Percentiles rank a stretch among this genome's conserved stretches.
Evolutionary conservation across 2,888 invertebrate genomes (phyloP).

Genomic region (Epirrhoe alternata): DNA sequence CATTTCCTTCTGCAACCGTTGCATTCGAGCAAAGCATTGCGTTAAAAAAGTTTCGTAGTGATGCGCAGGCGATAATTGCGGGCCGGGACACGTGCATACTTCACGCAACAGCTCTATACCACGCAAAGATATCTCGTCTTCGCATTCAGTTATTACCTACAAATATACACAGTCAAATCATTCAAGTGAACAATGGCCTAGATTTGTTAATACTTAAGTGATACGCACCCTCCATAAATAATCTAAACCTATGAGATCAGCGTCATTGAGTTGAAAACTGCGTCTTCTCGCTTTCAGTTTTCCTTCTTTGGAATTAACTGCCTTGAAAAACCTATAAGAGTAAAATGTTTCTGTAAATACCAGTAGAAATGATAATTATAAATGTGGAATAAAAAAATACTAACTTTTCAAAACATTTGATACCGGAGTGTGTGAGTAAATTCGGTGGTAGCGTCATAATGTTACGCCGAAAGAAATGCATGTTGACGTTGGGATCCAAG

Average conservation of each 20-base stretch:
- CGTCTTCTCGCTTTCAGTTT: slow-evolving; percentile 95
- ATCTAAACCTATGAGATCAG: slow-evolving; percentile 97
- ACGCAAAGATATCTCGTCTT: slow-evolving; percentile 96
- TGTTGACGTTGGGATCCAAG: slow-evolving; percentile 97
- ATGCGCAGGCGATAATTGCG: slow-evolving; percentile 91
- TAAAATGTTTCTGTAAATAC: slow-evolving; percentile 85
- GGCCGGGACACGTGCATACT: slow-evolving; percentile 97
- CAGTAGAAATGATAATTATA: not conserved
- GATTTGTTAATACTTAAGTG: not conserved
- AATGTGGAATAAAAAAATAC: slow-evolving; percentile 85
- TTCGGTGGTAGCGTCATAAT: slow-evolving; percentile 96
- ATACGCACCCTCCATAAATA: slow-evolving; percentile 95
- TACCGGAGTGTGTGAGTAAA: slow-evolving; percentile 96
- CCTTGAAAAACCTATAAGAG: slow-evolving; percentile 92
- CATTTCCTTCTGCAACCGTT: slow-evolving; percentile 94
- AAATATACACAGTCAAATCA: slow-evolving; percentile 6
- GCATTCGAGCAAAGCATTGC: slow-evolving; percentile 95
- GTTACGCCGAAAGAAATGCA: slow-evolving; percentile 98
- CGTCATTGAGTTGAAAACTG: slow-evolving; percentile 95
- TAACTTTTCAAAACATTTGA: slow-evolving; percentile 92
- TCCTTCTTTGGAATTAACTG: slow-evolving; percentile 97
- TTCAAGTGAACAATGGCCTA: not conserved
- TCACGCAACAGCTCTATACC: slow-evolving; percentile 96
- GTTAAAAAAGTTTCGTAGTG: slow-evolving; percentile 97
- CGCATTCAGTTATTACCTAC: slow-evolving; percentile 94